Evolutionary conservation across 2,888 invertebrate species (phyloP), one percentile per base, ranked within the genome.

Genomic region (Desoria tigrina): DNA sequence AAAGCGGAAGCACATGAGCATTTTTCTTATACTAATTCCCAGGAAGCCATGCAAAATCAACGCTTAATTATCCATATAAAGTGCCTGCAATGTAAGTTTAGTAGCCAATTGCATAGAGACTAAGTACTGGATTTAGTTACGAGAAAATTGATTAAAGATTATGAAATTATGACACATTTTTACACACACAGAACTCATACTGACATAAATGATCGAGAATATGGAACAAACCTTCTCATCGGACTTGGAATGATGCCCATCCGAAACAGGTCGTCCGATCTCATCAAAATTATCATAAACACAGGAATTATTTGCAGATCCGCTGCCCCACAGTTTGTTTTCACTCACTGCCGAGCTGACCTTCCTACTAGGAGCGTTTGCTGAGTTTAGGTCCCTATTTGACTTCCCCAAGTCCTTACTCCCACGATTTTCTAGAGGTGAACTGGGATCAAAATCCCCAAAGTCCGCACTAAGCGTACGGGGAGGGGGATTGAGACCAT

Each of bases 401-500:
- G 57, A 57, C 42, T 42, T 57, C 3, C 26, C 16, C 18, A 57
- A 9, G 3, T 57, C 57, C 42, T 60, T 64, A 61, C 56, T 51
- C 18, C 50, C 55, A 58, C 55, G 61, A 55, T 66, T 66, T 51
- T 27, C 61, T 45, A 61, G 61, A 37, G 63, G 64, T 58, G 58
- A 62, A 55, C 66, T 69, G 7, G 66, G 53, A n/a, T 64, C 68
- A 64, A 74, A 74, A 14, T 75, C 75, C 42, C 51, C 61, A 9
- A 51, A 39, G 28, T 61, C 16, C 3, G 61, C 65, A 67, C 71
- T 72, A 11, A 68, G 59, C 11, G 72, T 66, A 24, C 72, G 59
- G 6, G 74, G 75, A 18, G 74, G 74, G 11, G 74, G 69, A 65
- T 68, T 73, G 14, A 75, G 58, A 18, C 66, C 70, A 49, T 70